phyloP scores from a whole-genome alignment of 2,113 vertebrate genomes.

The Strix aluco region DNA sequence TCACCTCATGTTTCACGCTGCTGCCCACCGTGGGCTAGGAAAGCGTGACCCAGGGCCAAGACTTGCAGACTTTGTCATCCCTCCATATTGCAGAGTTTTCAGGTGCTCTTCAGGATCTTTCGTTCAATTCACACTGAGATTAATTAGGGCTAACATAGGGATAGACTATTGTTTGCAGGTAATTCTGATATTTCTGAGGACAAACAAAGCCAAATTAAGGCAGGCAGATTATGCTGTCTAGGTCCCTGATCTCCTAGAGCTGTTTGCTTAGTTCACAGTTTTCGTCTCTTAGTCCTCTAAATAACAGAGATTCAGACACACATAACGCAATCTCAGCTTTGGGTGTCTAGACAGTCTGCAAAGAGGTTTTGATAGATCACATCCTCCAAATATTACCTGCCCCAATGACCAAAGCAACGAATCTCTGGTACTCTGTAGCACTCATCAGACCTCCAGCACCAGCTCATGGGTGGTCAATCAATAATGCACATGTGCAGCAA shows the following conservation, averaged over 20 bases:
- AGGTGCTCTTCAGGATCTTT: neutral
- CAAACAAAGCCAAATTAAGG: neutral
- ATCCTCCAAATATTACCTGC: neutral
- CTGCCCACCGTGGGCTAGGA: neutral
- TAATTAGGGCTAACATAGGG: neutral
- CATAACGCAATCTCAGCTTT: neutral
- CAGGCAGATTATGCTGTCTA: neutral
- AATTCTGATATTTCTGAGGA: neutral
- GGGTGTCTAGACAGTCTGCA: neutral
- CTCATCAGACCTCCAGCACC: neutral
- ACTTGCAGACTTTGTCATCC: neutral
- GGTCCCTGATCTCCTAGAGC: neutral
- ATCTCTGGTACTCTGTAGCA: neutral
- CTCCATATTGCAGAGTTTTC: neutral
- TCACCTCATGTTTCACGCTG: neutral
- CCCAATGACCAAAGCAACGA: neutral
- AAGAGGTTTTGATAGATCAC: neutral
- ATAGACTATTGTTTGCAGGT: neutral
- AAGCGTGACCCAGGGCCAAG: neutral
- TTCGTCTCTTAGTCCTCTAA: neutral
- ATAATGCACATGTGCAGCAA: neutral
- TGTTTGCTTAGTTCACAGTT: neutral
- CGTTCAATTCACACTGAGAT: neutral
- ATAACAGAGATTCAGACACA: neutral
- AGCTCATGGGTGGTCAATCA: neutral